phyloP scores from a whole-genome alignment of 2,888 invertebrate genomes.

The Lasioglossum vierecki region DNA sequence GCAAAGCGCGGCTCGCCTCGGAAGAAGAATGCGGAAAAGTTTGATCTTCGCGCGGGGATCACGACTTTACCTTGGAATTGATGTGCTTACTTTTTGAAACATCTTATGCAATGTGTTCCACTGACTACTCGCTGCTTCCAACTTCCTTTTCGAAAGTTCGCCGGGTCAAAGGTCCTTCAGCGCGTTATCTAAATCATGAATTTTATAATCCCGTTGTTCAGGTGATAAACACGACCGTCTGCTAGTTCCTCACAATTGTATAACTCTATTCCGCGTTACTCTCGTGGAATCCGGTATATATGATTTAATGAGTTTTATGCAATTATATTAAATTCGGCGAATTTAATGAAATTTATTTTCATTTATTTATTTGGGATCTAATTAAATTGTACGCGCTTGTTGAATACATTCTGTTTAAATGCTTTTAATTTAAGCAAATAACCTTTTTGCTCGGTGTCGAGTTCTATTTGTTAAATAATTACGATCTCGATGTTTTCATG shows the following conservation, averaged over 20 bases:
- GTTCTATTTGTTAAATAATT: background rate
- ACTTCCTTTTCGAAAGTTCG: background rate
- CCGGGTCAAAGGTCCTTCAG: background rate
- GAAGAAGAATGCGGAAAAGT: slow-evolving; percentile 8
- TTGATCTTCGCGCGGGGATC: background rate
- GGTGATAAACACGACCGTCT: background rate
- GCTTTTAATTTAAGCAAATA: background rate
- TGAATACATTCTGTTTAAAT: background rate
- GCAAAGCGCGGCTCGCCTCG: background rate
- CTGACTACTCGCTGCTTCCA: background rate
- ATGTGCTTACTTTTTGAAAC: slow-evolving; percentile 19
- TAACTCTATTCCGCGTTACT: background rate
- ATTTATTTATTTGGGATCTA: background rate
- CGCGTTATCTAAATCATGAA: background rate
- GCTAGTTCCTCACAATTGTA: background rate
- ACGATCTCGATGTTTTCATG: background rate
- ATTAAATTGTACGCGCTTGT: background rate
- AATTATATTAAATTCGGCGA: background rate
- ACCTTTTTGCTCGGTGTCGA: background rate
- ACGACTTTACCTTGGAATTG: slow-evolving; percentile 4
- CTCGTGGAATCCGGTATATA: background rate
- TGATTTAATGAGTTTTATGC: too few species aligned
- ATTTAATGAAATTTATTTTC: background rate
- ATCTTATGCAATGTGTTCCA: slow-evolving; percentile 4
- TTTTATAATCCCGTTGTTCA: background rate